Conservation (phyloP, 2,113 vertebrate genomes). For the Rhea americana region DNA sequence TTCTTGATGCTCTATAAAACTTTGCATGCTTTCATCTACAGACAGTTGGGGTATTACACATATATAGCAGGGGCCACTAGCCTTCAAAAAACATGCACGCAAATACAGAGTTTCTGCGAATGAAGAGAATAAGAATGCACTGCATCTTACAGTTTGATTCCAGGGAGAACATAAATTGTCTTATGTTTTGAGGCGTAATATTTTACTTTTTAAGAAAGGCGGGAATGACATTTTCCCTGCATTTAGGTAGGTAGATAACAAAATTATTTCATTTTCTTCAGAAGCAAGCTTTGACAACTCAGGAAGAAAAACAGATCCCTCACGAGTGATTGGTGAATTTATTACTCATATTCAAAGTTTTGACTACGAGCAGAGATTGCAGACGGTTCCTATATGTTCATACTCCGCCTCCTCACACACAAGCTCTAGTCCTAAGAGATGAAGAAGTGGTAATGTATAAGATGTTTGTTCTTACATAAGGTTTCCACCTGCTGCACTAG, state of each 20-base stretch:
- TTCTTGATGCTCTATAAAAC: background rate
- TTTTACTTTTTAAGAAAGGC: background rate
- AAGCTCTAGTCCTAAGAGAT: background rate
- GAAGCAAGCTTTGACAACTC: background rate
- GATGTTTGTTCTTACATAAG: background rate
- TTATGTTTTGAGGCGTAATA: background rate
- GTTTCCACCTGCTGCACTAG: background rate
- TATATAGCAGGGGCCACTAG: background rate
- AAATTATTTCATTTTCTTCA: background rate
- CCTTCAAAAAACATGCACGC: background rate
- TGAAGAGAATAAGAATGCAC: background rate
- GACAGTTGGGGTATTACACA: background rate
- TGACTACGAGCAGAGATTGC: background rate
- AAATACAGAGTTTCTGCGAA: background rate
- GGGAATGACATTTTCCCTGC: background rate
- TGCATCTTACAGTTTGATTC: background rate
- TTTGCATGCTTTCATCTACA: background rate
- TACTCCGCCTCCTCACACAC: background rate
- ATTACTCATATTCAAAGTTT: background rate
- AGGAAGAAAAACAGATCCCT: background rate
- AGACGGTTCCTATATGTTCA: accelerated
- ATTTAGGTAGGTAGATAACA: background rate
- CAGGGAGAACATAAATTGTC: background rate
- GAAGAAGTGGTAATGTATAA: background rate
- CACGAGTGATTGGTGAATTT: background rate